Conservation (phyloP, 2,113 vertebrate species). For the Serilophus lunatus region DNA sequence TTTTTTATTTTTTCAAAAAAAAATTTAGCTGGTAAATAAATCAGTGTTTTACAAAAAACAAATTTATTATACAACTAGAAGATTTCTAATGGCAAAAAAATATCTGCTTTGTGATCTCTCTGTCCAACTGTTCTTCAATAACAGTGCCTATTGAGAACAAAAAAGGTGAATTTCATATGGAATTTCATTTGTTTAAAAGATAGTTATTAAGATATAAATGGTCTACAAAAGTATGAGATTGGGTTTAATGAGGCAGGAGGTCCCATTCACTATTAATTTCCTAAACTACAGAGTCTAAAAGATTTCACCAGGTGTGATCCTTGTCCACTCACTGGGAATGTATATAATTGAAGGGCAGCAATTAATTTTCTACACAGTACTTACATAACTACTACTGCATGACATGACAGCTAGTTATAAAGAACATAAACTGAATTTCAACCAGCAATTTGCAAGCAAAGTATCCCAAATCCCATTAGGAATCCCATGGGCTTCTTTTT, state of each 20-base stretch:
- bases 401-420: not conserved
- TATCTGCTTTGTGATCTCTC: not conserved
- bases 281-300: not conserved
- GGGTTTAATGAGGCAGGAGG: not conserved
- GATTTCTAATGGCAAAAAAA: not conserved
- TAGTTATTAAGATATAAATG: not conserved
- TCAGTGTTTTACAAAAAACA: not conserved
- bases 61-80: not conserved
- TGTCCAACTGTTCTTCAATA: not conserved
- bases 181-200: not conserved
- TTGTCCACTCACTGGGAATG: not conserved
- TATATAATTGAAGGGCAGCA: not conserved
- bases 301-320: not conserved
- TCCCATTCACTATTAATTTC: not conserved
- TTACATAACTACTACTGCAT: not conserved
- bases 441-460: not conserved
- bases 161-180: not conserved
- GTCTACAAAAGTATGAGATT: not conserved
- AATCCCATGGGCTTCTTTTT: not conserved
- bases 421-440: not conserved
- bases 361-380: not conserved
- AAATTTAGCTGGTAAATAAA: not conserved
- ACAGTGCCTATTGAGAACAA: accelerated
- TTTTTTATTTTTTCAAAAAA: not conserved
- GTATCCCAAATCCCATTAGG: not conserved